phyloP scores from a whole-genome alignment of 2,888 invertebrate genomes.

The Agrilus mali region DNA sequence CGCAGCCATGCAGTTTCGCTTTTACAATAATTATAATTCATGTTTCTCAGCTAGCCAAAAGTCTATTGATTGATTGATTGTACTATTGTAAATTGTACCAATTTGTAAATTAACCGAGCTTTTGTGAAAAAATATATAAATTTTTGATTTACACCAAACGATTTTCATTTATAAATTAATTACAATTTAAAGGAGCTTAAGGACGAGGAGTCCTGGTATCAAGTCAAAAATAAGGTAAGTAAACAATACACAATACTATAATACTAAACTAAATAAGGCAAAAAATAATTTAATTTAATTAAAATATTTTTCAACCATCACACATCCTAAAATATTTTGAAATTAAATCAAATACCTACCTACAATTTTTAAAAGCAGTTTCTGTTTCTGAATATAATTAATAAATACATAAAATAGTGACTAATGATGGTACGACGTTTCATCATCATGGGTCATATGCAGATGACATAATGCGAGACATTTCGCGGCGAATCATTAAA shows the following conservation, averaged over 20 bases:
- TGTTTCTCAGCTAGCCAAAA: slow-evolving; percentile 34
- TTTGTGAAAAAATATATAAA: slow-evolving; percentile 36
- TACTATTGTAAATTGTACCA: slow-evolving; percentile 28
- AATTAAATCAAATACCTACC: too few species aligned
- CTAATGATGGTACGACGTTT: too few species aligned
- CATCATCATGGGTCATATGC: too few species aligned
- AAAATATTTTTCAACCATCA: too few species aligned
- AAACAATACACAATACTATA: neutral
- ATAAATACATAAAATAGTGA: too few species aligned
- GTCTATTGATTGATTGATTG: too few species aligned
- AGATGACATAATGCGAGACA: too few species aligned
- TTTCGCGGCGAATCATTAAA: too few species aligned
- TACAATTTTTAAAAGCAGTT: too few species aligned
- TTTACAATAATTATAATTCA: slow-evolving; percentile 13
- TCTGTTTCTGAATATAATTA: too few species aligned
- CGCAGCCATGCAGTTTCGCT: neutral
- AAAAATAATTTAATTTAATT: too few species aligned
- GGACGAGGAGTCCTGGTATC: slow-evolving; percentile 1
- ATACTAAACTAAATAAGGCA: neutral
- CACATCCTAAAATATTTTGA: too few species aligned
- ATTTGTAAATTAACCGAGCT: slow-evolving; percentile 28
- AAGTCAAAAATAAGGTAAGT: neutral
- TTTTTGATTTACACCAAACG: slow-evolving; percentile 26
- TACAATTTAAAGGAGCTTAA: neutral
- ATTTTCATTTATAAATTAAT: slow-evolving; percentile 1